These are phyloP conservation scores for Anthonomus grandis DNA, from an alignment of 1,140 invertebrate genomes.

Conservation along the genomic window DNA sequence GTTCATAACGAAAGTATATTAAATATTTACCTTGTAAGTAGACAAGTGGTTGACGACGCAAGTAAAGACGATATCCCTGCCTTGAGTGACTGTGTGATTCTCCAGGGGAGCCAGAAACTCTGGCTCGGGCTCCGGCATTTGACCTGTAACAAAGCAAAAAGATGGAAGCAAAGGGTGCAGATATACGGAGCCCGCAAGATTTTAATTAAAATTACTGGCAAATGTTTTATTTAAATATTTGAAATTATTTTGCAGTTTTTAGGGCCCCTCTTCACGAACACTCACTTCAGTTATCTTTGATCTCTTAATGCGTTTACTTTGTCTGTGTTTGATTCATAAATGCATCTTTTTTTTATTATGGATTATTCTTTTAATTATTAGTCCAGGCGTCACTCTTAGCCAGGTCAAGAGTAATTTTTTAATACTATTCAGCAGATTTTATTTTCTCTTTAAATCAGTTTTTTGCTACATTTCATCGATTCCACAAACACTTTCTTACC, in stretches of 20 bases:
- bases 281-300: background rate
- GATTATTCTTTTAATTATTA: background rate
- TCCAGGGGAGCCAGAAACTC: constrained; percentile 81
- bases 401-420: too few relatives aligned
- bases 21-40: constrained; percentile 69
- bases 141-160: constrained; percentile 47
- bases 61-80: constrained; percentile 81
- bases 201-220: constrained; percentile 24
- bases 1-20: too few relatives aligned
- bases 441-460: too few relatives aligned
- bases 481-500: too few relatives aligned
- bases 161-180: constrained; percentile 38
- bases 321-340: background rate
- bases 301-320: background rate
- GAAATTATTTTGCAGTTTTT: constrained; percentile 8
- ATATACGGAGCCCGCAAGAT: constrained; percentile 16
- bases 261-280: background rate
- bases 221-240: constrained; percentile 14
- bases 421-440: too few relatives aligned
- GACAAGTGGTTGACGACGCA: constrained; percentile 86
- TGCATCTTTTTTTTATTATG: background rate
- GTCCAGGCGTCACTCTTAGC: too few relatives aligned
- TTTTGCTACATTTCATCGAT: too few relatives aligned
- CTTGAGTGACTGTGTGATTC: constrained; percentile 83
- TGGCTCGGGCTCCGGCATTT: constrained; percentile 56